Evolutionary conservation across 2,888 invertebrate species (phyloP).

Genomic region (Agonopterix heracliana): DNA sequence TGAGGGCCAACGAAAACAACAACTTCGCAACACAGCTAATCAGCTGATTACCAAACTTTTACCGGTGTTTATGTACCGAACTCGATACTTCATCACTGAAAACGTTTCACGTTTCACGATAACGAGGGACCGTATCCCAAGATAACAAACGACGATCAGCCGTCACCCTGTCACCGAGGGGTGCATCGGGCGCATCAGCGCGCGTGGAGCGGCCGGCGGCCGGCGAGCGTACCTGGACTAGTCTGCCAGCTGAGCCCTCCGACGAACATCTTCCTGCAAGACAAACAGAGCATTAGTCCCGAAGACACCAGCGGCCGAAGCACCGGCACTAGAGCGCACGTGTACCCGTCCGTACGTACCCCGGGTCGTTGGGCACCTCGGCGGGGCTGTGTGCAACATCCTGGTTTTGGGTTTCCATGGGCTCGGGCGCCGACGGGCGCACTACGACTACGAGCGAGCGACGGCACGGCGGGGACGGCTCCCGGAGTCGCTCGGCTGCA

Average conservation of each 20-base stretch:
- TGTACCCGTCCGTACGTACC: slow-evolving; percentile 76
- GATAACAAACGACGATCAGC: slow-evolving; percentile 29
- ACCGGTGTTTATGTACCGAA: slow-evolving; percentile 60
- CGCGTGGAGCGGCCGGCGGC: slow-evolving; percentile 46
- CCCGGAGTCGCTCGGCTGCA: slow-evolving; percentile 79
- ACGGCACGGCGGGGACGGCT: slow-evolving; percentile 77
- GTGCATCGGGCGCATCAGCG: slow-evolving; percentile 55
- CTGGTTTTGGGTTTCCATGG: slow-evolving; percentile 87
- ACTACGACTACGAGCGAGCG: slow-evolving; percentile 79
- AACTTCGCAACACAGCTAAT: slow-evolving; percentile 48
- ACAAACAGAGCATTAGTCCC: slow-evolving; percentile 73
- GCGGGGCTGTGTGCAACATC: slow-evolving; percentile 89
- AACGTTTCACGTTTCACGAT: slow-evolving; percentile 36
- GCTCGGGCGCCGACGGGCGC: slow-evolving; percentile 58
- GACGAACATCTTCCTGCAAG: slow-evolving; percentile 99
- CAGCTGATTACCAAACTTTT: slow-evolving; percentile 74
- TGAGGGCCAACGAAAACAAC: slow-evolving; percentile 33
- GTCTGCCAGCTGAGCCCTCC: slow-evolving; percentile 99
- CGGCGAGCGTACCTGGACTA: slow-evolving; percentile 92
- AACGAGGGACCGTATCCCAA: slow-evolving; percentile 21
- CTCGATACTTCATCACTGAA: slow-evolving; percentile 48
- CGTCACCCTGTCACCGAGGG: slow-evolving; percentile 41
- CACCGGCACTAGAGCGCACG: slow-evolving; percentile 18
- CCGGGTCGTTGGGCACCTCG: slow-evolving; percentile 96
- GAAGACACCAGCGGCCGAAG: slow-evolving; percentile 26